Conservation (phyloP, 2,888 invertebrate species). For the Synanthedon formicaeformis region DNA sequence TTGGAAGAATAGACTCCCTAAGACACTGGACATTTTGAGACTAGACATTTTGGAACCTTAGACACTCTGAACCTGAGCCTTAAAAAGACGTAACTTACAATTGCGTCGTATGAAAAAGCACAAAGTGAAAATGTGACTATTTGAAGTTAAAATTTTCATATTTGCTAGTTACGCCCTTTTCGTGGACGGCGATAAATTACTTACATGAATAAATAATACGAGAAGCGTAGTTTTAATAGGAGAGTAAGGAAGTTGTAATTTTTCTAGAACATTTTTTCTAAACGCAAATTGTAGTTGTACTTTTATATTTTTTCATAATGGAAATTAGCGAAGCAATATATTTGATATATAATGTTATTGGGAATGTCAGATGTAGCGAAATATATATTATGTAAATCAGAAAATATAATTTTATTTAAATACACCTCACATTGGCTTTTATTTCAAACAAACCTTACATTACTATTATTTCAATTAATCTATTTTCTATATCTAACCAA, state of each 20-base stretch:
- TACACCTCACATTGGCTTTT: slow-evolving; percentile 41
- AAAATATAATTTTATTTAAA: slow-evolving; percentile 66
- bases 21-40: too few species aligned
- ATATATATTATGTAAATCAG: slow-evolving; percentile 52
- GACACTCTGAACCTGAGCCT: too few species aligned
- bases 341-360: slow-evolving; percentile 57
- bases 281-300: slow-evolving; percentile 49
- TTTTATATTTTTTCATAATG: slow-evolving; percentile 67
- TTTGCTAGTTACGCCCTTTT: too few species aligned
- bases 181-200: too few species aligned
- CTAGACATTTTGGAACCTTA: too few species aligned
- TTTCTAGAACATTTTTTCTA: slow-evolving; percentile 57
- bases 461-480: too few species aligned
- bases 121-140: too few species aligned
- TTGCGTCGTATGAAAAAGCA: too few species aligned
- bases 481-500: too few species aligned
- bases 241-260: slow-evolving; percentile 50
- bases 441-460: slow-evolving; percentile 14
- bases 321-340: slow-evolving; percentile 61
- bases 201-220: slow-evolving; percentile 58
- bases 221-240: slow-evolving; percentile 29
- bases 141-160: too few species aligned
- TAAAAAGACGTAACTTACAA: too few species aligned
- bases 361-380: slow-evolving; percentile 48
- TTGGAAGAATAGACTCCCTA: too few species aligned